Evolutionary conservation across 1,140 invertebrate genomes (phyloP).

Genomic region (Sycophila sp.): DNA sequence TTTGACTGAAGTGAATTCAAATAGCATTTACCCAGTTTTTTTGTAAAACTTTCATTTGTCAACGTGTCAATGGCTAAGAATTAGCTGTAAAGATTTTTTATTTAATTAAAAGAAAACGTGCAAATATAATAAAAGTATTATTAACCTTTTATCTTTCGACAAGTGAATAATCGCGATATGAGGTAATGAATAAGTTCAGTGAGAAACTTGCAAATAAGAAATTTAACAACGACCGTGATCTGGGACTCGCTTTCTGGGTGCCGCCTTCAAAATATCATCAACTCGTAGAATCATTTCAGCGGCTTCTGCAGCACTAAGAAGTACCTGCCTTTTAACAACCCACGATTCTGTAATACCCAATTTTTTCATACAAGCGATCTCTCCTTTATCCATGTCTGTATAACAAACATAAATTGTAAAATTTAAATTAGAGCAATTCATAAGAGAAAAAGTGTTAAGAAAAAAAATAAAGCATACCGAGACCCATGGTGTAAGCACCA

Average conservation of each 20-base stretch:
- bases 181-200: conserved; percentile 17
- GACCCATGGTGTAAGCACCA: conserved; percentile 79
- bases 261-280: conserved; percentile 95
- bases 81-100: neutral
- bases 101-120: conserved; percentile 5
- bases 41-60: conserved; percentile 16
- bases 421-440: neutral
- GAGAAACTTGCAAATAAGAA: conserved; percentile 11
- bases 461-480: conserved; percentile 69
- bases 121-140: conserved; percentile 6
- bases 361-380: conserved; percentile 86
- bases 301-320: conserved; percentile 94
- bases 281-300: conserved; percentile 99
- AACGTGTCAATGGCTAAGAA: conserved; percentile 16
- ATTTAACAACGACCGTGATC: conserved; percentile 88
- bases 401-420: conserved; percentile 22
- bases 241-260: conserved; percentile 88
- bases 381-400: conserved; percentile 87
- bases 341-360: conserved; percentile 97
- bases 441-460: neutral
- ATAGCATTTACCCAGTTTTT: neutral
- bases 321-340: conserved; percentile 94
- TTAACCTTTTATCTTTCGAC: conserved; percentile 10
- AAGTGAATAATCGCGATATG: conserved; percentile 25
- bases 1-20: neutral